Conservation (phyloP, 2,113 vertebrate genomes). For the Aplodontia rufa region DNA sequence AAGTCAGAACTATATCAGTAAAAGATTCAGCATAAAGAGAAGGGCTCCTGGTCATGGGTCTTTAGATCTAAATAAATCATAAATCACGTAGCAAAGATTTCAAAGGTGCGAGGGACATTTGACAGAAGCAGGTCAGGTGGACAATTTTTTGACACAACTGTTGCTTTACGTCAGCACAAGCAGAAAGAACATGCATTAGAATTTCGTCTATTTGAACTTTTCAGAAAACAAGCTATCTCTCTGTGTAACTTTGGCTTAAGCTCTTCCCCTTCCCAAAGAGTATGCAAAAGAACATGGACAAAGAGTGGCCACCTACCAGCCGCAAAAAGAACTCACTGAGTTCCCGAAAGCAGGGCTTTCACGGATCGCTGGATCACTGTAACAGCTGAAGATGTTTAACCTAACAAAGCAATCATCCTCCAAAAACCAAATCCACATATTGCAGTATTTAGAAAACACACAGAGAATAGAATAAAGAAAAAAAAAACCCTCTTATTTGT, state of each 20-base stretch:
- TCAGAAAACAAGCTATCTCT: background rate
- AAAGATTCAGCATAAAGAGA: background rate
- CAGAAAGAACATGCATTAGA: background rate
- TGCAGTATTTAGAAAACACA: background rate
- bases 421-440: background rate
- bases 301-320: background rate
- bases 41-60: background rate
- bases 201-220: fast-evolving
- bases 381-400: too few species aligned
- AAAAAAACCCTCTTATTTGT: background rate
- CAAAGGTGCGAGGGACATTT: background rate
- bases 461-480: background rate
- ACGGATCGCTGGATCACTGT: too few species aligned
- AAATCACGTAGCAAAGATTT: background rate
- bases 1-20: background rate
- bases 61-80: background rate
- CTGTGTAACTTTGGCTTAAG: background rate
- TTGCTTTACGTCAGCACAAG: fast-evolving
- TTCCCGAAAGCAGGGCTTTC: background rate
- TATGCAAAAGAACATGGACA: fast-evolving
- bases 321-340: background rate
- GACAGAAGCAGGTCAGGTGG: background rate
- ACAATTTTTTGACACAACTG: background rate
- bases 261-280: background rate
- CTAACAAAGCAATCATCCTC: background rate